A percentile compares a stretch with the other conserved stretches of the same genome.
These are phyloP conservation scores for Hydrolagus colliei DNA, from an alignment of 2,797 vertebrate genomes.

Conservation along the genomic window DNA sequence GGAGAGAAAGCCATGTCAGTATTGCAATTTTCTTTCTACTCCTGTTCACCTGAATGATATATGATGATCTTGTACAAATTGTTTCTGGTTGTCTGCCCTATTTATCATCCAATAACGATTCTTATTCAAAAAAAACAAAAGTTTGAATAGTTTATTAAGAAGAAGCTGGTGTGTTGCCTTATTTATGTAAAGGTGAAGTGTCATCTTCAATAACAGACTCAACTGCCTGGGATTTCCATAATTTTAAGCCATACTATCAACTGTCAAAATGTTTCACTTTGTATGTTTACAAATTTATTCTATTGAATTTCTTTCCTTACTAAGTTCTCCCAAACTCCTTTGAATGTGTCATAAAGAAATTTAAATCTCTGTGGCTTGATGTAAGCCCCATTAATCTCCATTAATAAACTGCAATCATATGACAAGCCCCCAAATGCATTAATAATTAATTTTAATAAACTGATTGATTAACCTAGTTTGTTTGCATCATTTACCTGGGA, in stretches of 20 bases:
- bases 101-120: constrained; percentile 26
- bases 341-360: constrained; percentile 1
- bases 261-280: not conserved
- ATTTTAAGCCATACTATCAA: not conserved
- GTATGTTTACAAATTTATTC: not conserved
- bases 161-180: too few relatives aligned
- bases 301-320: not conserved
- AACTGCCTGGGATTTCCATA: constrained; percentile 17
- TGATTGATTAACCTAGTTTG: too few relatives aligned
- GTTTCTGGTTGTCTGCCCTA: not conserved
- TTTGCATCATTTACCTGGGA: too few relatives aligned
- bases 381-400: not conserved
- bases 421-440: too few relatives aligned
- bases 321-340: not conserved
- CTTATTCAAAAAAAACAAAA: constrained; percentile 7
- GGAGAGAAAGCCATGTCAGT: not conserved
- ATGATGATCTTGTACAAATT: constrained; percentile 6
- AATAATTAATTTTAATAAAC: too few relatives aligned
- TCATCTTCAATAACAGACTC: not conserved
- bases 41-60: not conserved
- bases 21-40: not conserved
- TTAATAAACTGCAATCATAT: not conserved
- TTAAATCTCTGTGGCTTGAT: not conserved
- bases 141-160: not conserved
- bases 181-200: not conserved